phyloP scores from a whole-genome alignment of 2,888 invertebrate genomes.

The Melanchra persicariae region DNA sequence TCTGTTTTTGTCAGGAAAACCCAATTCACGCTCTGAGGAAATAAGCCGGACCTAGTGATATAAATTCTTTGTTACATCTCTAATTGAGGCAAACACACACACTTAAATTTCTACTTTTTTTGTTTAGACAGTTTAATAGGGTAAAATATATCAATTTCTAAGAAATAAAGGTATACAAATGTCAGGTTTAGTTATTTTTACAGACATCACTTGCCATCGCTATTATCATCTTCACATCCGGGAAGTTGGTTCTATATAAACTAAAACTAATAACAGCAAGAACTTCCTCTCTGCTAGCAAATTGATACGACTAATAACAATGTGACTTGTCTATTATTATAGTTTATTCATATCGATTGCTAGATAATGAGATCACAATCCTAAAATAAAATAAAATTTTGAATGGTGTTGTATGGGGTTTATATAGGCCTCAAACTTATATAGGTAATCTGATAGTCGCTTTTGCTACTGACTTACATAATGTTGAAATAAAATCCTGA shows the following conservation, averaged over 20 bases:
- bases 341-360: background rate
- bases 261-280: background rate
- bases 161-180: background rate
- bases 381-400: background rate
- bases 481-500: no score
- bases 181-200: background rate
- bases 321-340: background rate
- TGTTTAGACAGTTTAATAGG: background rate
- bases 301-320: background rate
- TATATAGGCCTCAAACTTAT: background rate
- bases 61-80: background rate
- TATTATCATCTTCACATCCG: constrained; percentile 7
- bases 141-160: background rate
- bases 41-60: constrained; percentile 8
- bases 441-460: background rate
- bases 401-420: background rate
- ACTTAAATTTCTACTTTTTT: background rate
- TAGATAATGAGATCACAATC: background rate
- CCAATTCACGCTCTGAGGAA: background rate
- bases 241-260: constrained; percentile 1
- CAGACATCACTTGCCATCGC: background rate
- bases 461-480: no score
- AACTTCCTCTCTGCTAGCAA: background rate
- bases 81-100: background rate
- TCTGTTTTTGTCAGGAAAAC: background rate